Conservation (phyloP, 1,140 invertebrate species). For the Himalopsyche phryganea region DNA sequence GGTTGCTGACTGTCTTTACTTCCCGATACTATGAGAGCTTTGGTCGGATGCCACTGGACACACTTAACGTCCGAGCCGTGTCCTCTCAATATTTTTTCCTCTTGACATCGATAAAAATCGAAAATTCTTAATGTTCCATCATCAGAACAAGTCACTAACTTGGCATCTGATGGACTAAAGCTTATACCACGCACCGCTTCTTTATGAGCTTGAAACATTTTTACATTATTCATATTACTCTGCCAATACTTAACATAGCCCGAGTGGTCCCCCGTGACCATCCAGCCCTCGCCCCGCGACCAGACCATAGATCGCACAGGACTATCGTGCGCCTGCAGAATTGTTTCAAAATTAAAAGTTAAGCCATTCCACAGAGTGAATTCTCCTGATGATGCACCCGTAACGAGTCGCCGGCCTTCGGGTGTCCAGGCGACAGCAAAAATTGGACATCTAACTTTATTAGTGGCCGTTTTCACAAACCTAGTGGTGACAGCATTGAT, state of each 20-base stretch:
- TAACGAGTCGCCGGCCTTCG: slow-evolving; percentile 94
- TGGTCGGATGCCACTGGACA: slow-evolving; percentile 99
- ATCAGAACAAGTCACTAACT: slow-evolving; percentile 98
- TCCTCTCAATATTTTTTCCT: slow-evolving; percentile 93
- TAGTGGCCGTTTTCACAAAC: slow-evolving; percentile 98
- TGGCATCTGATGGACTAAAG: slow-evolving; percentile 98
- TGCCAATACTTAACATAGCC: slow-evolving; percentile 99
- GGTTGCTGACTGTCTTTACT: slow-evolving; percentile 99
- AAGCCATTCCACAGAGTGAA: slow-evolving; percentile 99
- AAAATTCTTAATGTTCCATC: slow-evolving; percentile 97
- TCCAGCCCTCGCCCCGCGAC: slow-evolving; percentile 99
- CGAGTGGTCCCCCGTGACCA: slow-evolving; percentile 98
- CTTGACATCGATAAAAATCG: slow-evolving; percentile 96
- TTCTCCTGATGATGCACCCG: slow-evolving; percentile 97
- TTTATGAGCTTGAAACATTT: slow-evolving; percentile 99
- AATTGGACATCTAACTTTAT: slow-evolving; percentile 99
- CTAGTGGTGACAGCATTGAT: slow-evolving; percentile 95
- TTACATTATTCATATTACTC: slow-evolving; percentile 99
- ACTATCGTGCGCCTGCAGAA: slow-evolving; percentile 97
- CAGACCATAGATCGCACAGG: slow-evolving; percentile 98
- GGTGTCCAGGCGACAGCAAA: slow-evolving; percentile 99
- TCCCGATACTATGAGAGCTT: slow-evolving; percentile 93
- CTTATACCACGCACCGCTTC: slow-evolving; percentile 98
- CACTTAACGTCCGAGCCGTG: slow-evolving; percentile 99
- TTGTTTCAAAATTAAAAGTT: slow-evolving; percentile 99